Base-by-base conservation (phyloP, 2,113 vertebrate species). In the Tor tambroides region DNA sequence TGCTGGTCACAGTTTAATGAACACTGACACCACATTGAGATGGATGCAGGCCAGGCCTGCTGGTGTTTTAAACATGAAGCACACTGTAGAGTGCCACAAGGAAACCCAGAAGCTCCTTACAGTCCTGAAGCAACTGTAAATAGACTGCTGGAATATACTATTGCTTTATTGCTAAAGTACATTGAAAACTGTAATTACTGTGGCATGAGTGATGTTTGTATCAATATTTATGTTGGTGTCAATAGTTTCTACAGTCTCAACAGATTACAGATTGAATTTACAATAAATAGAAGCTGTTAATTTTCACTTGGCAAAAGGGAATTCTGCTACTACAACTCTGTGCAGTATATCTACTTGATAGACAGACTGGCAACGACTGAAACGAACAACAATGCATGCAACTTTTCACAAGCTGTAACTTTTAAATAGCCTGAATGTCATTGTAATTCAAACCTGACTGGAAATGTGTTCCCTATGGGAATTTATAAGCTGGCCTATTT, bases 1-100 rank as follows among this genome's bases (percentile, higher is more conserved):
- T 84, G 43, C 41, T 83, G 61, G 85, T 88, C 89, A 74, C 85
- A 78, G 91, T 88, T 91, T 87, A 89, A 89, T 87, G 86, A 88
- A 74, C 72, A 80, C 83, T n/a, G 56, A 81, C 83, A 85, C 78
- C 54, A 65, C 63, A 85, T 54, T 85, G 90, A 89, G 89, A 89
- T 90, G 80, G 90, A 91, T 88, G 84, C 21, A 8, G 59, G 86
- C 85, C 75, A 84, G 63, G 41, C 59, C 26, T 30, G 43, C 82
- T 43, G 28, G 21, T 26, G 28, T 63, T 69, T 75, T 32, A 43
- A 61, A 38, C 80, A 72, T 78, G 63, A 80, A 84, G 43, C 6
- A 2, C 32, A 28, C 32, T 46, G 41, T 9, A 49, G 41, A 28
- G 11, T n/a, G 35, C 23, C 56, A 63, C 6, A 28, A 80, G 56